Evolutionary conservation across 1,140 invertebrate species (phyloP).

Genomic region (Zaprionus taronus): DNA sequence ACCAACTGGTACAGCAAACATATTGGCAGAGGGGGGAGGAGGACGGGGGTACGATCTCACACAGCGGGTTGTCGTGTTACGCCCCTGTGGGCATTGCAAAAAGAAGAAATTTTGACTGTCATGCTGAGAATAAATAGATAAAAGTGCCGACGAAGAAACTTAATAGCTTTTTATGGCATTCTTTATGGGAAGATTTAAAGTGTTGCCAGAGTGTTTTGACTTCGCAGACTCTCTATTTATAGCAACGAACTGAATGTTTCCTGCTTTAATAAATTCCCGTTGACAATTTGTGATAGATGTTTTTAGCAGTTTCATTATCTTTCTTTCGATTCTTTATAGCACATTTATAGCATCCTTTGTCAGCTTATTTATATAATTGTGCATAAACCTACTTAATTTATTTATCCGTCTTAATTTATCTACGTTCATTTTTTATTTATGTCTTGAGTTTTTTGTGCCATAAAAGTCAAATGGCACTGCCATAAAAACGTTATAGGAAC

Average conservation of each 20-base stretch:
- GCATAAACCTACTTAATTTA: not conserved
- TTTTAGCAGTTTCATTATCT: constrained; percentile 51
- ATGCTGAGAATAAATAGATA: constrained; percentile 25
- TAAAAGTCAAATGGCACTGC: constrained; percentile 45
- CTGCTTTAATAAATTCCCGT: not conserved
- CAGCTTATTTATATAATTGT: constrained; percentile 9
- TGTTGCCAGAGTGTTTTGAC: not conserved
- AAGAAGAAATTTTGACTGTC: constrained; percentile 14
- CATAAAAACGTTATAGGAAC: constrained; percentile 22
- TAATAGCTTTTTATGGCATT: constrained; percentile 6
- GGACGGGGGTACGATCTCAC: constrained; percentile 8
- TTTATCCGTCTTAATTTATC: constrained; percentile 12
- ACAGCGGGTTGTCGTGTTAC: constrained; percentile 33
- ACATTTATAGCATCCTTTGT: not conserved
- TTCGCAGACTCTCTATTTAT: not conserved
- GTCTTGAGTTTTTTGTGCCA: constrained; percentile 30
- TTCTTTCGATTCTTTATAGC: not conserved
- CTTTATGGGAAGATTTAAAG: not conserved
- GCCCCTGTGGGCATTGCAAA: constrained; percentile 25
- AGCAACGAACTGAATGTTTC: not conserved
- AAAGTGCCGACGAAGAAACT: not conserved
- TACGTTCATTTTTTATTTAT: constrained; percentile 57
- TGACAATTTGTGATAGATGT: constrained; percentile 34
- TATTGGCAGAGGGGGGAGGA: not conserved
- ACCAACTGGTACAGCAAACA: not conserved